These are phyloP conservation scores for Drosophila monieri DNA, from an alignment of 2,888 invertebrate genomes.

Conservation along the genomic window DNA sequence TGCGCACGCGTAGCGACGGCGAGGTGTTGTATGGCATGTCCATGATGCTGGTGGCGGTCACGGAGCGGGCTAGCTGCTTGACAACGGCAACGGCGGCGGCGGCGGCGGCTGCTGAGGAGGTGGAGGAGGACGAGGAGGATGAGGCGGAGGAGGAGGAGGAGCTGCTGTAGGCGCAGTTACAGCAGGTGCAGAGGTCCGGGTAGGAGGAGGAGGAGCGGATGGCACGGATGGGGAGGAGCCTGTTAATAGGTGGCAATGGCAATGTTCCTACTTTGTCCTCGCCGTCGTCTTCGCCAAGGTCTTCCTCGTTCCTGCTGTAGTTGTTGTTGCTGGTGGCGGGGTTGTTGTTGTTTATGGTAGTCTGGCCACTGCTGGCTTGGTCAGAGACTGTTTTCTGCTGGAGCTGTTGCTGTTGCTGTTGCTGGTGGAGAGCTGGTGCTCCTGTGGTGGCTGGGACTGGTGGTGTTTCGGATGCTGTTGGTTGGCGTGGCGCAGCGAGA, in stretches of 20 bases:
- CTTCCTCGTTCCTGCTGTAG: neutral
- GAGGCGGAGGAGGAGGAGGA: constrained; percentile 29
- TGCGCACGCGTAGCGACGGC: constrained; percentile 83
- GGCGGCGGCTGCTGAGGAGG: constrained; percentile 34
- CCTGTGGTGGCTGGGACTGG: constrained; percentile 41
- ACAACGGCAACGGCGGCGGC: constrained; percentile 51
- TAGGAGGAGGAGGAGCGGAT: constrained; percentile 21
- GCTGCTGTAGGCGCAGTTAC: constrained; percentile 17
- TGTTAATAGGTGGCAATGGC: constrained; percentile 16
- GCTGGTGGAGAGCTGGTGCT: constrained; percentile 36
- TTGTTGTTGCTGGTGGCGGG: constrained; percentile 29
- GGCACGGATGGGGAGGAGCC: constrained; percentile 9
- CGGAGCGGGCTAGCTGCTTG: constrained; percentile 75
- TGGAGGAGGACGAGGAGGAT: constrained; percentile 8
- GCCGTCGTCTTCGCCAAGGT: constrained; percentile 15
- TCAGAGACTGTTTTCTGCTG: constrained; percentile 62
- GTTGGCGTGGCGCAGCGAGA: constrained; percentile 53
- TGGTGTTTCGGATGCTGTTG: constrained; percentile 41
- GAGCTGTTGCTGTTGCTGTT: constrained; percentile 44
- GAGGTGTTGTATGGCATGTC: constrained; percentile 83
- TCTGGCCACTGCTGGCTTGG: constrained; percentile 49
- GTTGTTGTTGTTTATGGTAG: constrained; percentile 30
- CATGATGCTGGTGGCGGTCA: constrained; percentile 82
- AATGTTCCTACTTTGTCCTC: constrained; percentile 30
- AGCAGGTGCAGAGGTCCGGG: constrained; percentile 35